These are phyloP conservation scores for Rhopalosiphum padi DNA, from an alignment of 1,140 invertebrate species.

Conservation along the genomic window DNA sequence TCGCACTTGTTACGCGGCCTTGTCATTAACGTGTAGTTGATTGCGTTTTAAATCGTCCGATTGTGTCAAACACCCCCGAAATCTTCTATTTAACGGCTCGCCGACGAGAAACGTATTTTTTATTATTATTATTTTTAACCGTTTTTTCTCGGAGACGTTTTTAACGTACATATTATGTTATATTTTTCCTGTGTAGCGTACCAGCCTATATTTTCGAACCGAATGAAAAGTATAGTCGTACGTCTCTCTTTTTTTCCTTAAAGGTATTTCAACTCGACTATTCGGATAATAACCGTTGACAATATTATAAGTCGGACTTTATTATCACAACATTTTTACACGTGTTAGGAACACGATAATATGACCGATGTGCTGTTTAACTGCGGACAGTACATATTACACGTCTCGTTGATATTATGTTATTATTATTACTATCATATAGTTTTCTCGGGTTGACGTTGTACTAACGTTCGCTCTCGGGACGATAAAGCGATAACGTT, in stretches of 20 bases:
- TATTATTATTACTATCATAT: not conserved
- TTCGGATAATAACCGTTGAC: not conserved
- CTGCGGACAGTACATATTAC: not conserved
- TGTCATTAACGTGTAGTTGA: slow-evolving; percentile 56
- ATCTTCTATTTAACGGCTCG: slow-evolving; percentile 37
- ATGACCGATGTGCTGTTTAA: not conserved
- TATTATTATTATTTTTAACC: not conserved
- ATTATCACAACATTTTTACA: not conserved
- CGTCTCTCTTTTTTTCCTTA: not conserved
- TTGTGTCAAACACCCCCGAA: slow-evolving; percentile 56
- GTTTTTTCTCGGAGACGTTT: slow-evolving; percentile 20
- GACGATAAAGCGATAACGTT: slow-evolving; percentile 19
- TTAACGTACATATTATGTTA: not conserved
- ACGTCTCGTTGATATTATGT: not conserved
- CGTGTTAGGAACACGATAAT: not conserved
- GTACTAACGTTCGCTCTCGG: not conserved
- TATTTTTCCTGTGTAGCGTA: not conserved
- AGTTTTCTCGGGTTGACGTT: not conserved
- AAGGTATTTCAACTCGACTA: not conserved
- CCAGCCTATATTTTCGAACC: not conserved
- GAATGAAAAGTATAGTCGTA: no score
- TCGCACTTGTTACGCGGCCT: slow-evolving; percentile 56
- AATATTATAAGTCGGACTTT: no score
- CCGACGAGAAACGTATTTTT: not conserved
- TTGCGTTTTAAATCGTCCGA: slow-evolving; percentile 56